Evolutionary conservation across 2,113 vertebrate genomes (phyloP).

Genomic region (Myotis yumanensis): DNA sequence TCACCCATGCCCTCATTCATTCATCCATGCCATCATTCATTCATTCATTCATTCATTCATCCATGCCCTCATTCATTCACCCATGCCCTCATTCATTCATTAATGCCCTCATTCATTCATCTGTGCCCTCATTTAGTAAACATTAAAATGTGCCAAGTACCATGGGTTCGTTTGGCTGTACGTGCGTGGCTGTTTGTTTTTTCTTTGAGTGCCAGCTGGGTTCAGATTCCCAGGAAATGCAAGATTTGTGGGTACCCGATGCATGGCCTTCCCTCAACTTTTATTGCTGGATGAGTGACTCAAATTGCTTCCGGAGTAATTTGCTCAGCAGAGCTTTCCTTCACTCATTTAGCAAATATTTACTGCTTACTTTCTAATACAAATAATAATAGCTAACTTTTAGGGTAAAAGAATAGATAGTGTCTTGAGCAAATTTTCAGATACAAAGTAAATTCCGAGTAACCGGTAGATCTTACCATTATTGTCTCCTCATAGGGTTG

Average conservation of each 20-base stretch:
- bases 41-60: too few species aligned
- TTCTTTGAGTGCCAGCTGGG: background rate
- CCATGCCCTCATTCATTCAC: background rate
- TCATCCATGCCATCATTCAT: background rate
- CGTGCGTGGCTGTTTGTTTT: background rate
- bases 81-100: too few species aligned
- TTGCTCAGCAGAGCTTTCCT: background rate
- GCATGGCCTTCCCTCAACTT: background rate
- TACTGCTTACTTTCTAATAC: background rate
- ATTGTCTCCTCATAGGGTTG: background rate
- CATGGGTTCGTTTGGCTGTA: background rate
- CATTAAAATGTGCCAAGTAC: background rate
- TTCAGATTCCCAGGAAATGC: background rate
- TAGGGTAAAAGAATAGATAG: background rate
- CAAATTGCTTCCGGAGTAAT: background rate
- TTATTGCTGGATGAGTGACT: background rate
- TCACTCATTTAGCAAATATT: background rate
- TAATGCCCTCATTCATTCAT: background rate
- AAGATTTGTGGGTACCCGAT: background rate
- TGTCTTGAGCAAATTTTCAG: background rate
- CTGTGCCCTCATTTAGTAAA: background rate
- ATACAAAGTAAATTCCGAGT: background rate
- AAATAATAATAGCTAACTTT: background rate
- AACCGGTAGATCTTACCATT: background rate
- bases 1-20: background rate